Percentiles rank a stretch among this genome's conserved stretches.
Conservation (phyloP, 2,888 invertebrate genomes). For the Pollenia amentaria region DNA sequence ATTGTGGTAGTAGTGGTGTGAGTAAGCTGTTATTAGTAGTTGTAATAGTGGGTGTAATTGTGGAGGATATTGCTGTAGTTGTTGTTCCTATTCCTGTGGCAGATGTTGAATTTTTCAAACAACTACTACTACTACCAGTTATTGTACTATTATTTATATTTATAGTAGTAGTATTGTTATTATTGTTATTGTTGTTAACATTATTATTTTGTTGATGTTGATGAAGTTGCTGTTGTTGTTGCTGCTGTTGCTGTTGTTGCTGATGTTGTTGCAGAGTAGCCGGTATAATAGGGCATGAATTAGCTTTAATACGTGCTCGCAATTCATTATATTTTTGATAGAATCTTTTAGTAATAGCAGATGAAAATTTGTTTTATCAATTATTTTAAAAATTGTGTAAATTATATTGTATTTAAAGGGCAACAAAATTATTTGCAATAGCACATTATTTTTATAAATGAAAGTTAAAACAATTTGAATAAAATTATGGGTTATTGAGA, state of each 20-base stretch:
- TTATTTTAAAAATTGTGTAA: slow-evolving; percentile 43
- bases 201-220: slow-evolving; percentile 75
- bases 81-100: slow-evolving; percentile 32
- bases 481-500: slow-evolving; percentile 45
- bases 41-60: slow-evolving; percentile 38
- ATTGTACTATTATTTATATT: slow-evolving; percentile 75
- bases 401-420: background rate
- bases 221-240: slow-evolving; percentile 74
- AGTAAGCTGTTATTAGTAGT: slow-evolving; percentile 58
- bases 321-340: slow-evolving; percentile 95
- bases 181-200: slow-evolving; percentile 78
- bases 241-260: slow-evolving; percentile 81
- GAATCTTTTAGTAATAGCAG: slow-evolving; percentile 87
- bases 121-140: slow-evolving; percentile 75
- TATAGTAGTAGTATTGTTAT: slow-evolving; percentile 76
- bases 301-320: slow-evolving; percentile 94
- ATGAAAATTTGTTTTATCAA: slow-evolving; percentile 23
- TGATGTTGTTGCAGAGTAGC: slow-evolving; percentile 85
- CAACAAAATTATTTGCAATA: slow-evolving; percentile 39
- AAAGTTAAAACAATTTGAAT: slow-evolving; percentile 24
- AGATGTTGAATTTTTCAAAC: slow-evolving; percentile 49
- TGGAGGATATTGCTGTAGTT: slow-evolving; percentile 28
- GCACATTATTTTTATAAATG: slow-evolving; percentile 39
- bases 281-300: slow-evolving; percentile 91
- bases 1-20: slow-evolving; percentile 73